Percentiles rank a stretch among this genome's conserved stretches.
phyloP scores from a whole-genome alignment of 1,140 invertebrate genomes.

The Drosophila mauritiana region DNA sequence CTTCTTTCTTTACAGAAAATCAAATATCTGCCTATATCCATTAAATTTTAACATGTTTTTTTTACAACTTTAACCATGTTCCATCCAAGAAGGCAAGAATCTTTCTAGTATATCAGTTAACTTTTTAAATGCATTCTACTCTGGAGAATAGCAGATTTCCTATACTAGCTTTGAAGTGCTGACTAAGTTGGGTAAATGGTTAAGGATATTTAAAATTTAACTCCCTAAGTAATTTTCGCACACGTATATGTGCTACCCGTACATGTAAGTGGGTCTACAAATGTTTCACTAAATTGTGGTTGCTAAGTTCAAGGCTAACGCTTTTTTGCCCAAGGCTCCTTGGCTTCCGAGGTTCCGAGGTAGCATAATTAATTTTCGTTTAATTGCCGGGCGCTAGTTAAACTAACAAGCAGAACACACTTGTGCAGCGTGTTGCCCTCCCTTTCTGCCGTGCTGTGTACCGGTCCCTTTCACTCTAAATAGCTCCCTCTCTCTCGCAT shows the following conservation, averaged over 20 bases:
- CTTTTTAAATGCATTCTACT: too few species aligned
- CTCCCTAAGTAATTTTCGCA: not conserved
- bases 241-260: not conserved
- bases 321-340: conserved; percentile 40
- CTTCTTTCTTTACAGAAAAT: too few species aligned
- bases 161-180: too few species aligned
- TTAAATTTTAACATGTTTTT: too few species aligned
- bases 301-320: conserved; percentile 69
- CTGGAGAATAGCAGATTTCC: too few species aligned
- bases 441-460: not conserved
- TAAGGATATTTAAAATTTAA: conserved; percentile 1
- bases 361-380: conserved; percentile 81
- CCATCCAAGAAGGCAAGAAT: too few species aligned
- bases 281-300: conserved; percentile 28
- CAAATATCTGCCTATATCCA: too few species aligned
- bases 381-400: conserved; percentile 79
- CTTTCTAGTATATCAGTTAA: too few species aligned
- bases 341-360: conserved; percentile 40
- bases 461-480: not conserved
- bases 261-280: not conserved
- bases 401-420: conserved; percentile 80
- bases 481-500: conserved; percentile 15
- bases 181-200: not conserved
- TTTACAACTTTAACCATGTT: too few species aligned
- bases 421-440: conserved; percentile 32